Conservation (phyloP, 2,113 vertebrate genomes). For the Acanthisitta chloris region DNA sequence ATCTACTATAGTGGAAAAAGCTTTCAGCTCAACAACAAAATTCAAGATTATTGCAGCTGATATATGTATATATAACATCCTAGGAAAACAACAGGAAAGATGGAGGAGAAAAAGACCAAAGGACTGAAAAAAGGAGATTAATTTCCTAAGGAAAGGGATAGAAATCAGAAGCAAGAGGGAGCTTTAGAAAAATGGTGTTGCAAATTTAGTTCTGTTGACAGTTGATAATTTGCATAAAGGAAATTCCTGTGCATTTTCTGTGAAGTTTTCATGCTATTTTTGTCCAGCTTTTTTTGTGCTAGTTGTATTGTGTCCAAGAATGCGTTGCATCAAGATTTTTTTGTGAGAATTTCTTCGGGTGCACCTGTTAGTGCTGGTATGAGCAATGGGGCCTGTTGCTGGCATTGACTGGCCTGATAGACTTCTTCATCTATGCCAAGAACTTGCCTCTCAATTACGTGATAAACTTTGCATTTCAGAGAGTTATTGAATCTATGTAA, state of each 20-base stretch:
- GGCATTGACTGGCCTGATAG: not conserved
- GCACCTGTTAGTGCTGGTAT: not conserved
- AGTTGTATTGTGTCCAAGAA: not conserved
- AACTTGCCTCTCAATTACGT: not conserved
- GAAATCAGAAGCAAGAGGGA: not conserved
- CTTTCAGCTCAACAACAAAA: not conserved
- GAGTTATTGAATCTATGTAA: not conserved
- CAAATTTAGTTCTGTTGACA: not conserved
- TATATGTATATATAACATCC: not conserved
- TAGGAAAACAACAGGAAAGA: not conserved
- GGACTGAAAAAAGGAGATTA: not conserved
- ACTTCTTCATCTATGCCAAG: rapidly evolving
- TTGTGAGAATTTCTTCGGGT: not conserved
- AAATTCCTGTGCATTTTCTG: not conserved
- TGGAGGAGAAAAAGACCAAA: not conserved
- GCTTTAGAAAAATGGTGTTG: not conserved
- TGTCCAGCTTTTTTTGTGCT: not conserved
- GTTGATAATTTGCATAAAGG: not conserved
- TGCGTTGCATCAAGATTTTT: not conserved
- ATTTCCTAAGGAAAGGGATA: not conserved
- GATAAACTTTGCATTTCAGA: not conserved
- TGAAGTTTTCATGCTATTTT: not conserved
- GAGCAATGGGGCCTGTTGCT: not conserved
- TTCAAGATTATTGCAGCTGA: not conserved
- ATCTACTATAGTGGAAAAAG: not conserved